Evolutionary conservation across 1,140 invertebrate genomes (phyloP), one percentile per base, ranked within the genome.

Genomic region (Dufourea novaeangliae): DNA sequence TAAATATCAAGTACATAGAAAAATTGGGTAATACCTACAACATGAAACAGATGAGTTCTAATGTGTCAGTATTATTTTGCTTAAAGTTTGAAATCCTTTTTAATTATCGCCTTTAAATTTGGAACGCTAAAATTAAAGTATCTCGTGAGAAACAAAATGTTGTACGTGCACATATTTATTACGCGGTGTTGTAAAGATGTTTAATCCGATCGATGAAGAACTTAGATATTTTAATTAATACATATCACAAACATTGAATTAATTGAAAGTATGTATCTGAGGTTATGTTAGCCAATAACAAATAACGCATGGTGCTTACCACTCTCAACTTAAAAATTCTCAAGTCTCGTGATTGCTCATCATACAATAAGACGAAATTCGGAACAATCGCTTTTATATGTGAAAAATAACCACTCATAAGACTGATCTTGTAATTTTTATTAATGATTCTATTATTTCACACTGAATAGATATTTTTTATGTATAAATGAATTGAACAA

Each of bases 221-320:
- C 0, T n/a, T 27, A 22, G 29, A 41, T 14, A 29, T 39, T 52
- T 54, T n/a, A 14, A 61, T 10, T 10, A 25, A 34, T 32, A 2
- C 0, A 39, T n/a, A 12, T 12, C 11, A n/a, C 3, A 0, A 22
- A 17, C 2, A 54, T 22, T 14, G n/a, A 46, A 12, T 8, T 29
- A 22, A 20, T 25, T 7, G 10, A 34, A 17, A 44, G 27, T 22
- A 14, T 8, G 62, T 59, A 12, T 70, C 54, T 7, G n/a, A 73
- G 76, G 76, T 78, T 78, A 78, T 57, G 17, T 73, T 56, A 8
- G 46, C 8, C 2, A 46, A 29, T 12, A 50, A 71, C 17, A 67
- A 44, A 74, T 37, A 72, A 54, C 14, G 57, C 20, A 25, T 27
- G 34, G 20, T 22, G 0, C 61, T 73, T 78, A 73, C 61, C 50